These are phyloP conservation scores for Aselliscus stoliczkanus DNA, from an alignment of 2,797 vertebrate genomes.

Conservation along the genomic window DNA sequence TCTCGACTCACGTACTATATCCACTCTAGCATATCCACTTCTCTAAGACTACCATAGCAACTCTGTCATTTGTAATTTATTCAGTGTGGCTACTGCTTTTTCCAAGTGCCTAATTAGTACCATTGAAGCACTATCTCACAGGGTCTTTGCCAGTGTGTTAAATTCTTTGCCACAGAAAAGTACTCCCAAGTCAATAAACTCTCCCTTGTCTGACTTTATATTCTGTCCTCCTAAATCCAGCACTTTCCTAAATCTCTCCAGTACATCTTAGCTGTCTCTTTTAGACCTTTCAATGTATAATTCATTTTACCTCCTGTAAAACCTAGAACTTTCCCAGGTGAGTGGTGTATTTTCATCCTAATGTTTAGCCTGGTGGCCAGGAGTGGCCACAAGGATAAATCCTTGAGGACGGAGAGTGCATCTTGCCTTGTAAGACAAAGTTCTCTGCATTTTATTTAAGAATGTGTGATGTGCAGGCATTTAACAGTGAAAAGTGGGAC, in stretches of 20 bases:
- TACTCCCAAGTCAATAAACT: background rate
- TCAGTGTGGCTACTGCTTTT: background rate
- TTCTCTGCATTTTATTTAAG: background rate
- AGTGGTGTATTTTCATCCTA: background rate
- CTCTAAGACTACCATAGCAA: background rate
- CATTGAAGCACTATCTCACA: background rate
- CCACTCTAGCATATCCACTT: background rate
- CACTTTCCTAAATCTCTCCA: background rate
- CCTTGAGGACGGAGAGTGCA: background rate
- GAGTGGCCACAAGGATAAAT: background rate
- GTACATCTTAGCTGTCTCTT: background rate
- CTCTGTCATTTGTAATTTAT: background rate
- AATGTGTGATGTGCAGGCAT: background rate
- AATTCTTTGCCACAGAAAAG: background rate
- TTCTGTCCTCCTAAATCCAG: background rate
- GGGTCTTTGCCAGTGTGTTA: background rate
- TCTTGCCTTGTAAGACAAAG: background rate
- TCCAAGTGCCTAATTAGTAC: background rate
- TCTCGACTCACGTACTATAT: background rate
- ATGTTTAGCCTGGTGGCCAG: background rate
- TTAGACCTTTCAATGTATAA: background rate
- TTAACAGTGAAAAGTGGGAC: background rate
- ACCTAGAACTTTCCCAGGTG: background rate
- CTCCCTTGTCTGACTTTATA: background rate
- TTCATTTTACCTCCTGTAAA: background rate